Evolutionary conservation across 2,113 vertebrate species (phyloP).

Genomic region (Oreochromis aureus): DNA sequence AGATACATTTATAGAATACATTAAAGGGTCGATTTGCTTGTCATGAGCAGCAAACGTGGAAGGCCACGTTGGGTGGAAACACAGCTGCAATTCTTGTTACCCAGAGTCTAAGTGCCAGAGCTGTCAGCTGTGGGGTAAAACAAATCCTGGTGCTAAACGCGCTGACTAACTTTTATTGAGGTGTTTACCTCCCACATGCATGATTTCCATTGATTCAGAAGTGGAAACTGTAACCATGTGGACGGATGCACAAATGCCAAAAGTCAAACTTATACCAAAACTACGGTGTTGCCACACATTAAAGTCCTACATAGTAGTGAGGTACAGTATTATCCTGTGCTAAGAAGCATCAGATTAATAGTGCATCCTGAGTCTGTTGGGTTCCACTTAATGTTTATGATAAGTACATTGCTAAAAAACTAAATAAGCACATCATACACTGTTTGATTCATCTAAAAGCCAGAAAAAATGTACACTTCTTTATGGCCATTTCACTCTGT

Average conservation of each 20-base stretch:
- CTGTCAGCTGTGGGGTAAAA: conserved; percentile 33
- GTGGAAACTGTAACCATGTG: conserved; percentile 16
- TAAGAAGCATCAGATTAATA: neutral
- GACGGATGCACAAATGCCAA: neutral
- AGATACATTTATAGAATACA: conserved; percentile 19
- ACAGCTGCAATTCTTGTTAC: conserved; percentile 46
- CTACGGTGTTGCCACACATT: neutral
- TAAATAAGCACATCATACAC: neutral
- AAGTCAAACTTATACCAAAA: neutral
- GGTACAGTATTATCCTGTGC: neutral
- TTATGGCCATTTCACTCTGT: neutral
- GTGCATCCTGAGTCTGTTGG: neutral
- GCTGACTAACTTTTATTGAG: conserved; percentile 13
- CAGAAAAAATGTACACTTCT: neutral
- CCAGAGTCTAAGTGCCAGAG: conserved; percentile 18
- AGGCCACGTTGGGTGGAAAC: conserved; percentile 25
- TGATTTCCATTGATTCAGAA: conserved; percentile 27
- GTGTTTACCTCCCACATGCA: conserved; percentile 25
- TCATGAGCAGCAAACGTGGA: conserved; percentile 5
- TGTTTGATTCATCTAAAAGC: neutral
- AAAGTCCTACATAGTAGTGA: neutral
- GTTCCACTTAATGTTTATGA: neutral
- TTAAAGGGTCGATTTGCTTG: neutral
- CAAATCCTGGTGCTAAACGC: conserved; percentile 12
- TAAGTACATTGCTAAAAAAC: neutral